Percentiles rank a stretch among this genome's conserved stretches.
phyloP scores from a whole-genome alignment of 2,888 invertebrate genomes.

The Xiphydria camelus region DNA sequence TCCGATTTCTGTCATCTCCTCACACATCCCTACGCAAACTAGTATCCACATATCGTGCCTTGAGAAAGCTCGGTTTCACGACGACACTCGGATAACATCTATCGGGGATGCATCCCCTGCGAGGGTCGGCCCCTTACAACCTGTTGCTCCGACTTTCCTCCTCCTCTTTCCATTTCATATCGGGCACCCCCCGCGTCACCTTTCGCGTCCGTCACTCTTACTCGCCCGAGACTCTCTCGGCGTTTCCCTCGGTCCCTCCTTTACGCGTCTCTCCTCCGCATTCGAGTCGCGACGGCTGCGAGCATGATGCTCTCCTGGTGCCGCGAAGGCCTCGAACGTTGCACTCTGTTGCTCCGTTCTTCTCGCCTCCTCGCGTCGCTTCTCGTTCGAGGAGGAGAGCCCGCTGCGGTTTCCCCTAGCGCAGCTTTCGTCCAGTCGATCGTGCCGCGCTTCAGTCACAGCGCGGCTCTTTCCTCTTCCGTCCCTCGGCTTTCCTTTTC shows the following conservation, averaged over 20 bases:
- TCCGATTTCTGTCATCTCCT: too few relatives aligned
- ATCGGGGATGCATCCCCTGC: background rate
- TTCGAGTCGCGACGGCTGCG: too few relatives aligned
- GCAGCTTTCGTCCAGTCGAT: too few relatives aligned
- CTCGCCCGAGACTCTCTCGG: too few relatives aligned
- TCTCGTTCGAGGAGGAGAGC: background rate
- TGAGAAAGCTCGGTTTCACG: too few relatives aligned
- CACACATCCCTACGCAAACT: too few relatives aligned
- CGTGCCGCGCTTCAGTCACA: background rate
- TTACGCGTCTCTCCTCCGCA: slow-evolving; percentile 21
- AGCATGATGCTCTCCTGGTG: slow-evolving; percentile 56
- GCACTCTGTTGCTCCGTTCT: slow-evolving; percentile 54
- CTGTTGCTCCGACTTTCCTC: slow-evolving; percentile 19
- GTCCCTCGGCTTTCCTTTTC: background rate
- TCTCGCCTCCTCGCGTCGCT: slow-evolving; percentile 17
- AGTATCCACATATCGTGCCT: too few relatives aligned
- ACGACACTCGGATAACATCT: background rate
- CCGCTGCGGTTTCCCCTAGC: slow-evolving; percentile 9
- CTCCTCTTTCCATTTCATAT: too few relatives aligned
- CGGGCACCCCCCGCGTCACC: too few relatives aligned
- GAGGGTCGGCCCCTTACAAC: slow-evolving; percentile 5
- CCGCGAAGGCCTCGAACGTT: slow-evolving; percentile 50
- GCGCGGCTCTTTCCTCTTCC: slow-evolving; percentile 6
- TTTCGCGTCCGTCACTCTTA: too few relatives aligned
- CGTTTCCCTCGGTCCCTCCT: slow-evolving; percentile 18